Evolutionary conservation across 2,797 vertebrate species (phyloP), one percentile per base, ranked within the genome.

Genomic region (Lepus oiostolus): DNA sequence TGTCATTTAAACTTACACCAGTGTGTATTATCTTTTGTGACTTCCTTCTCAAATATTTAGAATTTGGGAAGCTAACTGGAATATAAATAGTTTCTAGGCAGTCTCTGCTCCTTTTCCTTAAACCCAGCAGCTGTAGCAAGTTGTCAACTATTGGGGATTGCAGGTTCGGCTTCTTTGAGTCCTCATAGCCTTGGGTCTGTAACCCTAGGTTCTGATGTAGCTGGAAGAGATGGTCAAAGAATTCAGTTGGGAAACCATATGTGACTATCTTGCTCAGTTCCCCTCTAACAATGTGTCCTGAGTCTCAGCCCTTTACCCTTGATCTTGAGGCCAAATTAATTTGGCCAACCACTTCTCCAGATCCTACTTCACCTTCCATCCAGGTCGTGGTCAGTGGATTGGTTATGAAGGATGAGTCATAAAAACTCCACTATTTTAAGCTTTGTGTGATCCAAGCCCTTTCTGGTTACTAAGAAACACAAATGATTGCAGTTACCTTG

Each of bases 391-490:
- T 11, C 67, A 19, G 19, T 79, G 30, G 38, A 79, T 60, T 74
- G 21, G 74, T 50, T 84, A 12, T 80, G 82, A 90, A 94, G 52
- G 52, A 30, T 0, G 2, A 83, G 9, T 76, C 30, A 80, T 72
- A 92, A 85, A 87, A n/a, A 13, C n/a, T 16, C 5, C 85, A 67
- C 24, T 88, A 65, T 96, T 95, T 95, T 77, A 94, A 92, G 76
- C 32, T 85, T 90, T 70, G 52, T 94, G 58, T 74, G n/a, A 93
- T 92, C 38, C 26, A 50, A 91, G 88, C 16, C 16, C 6, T 76
- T 93, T 75, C 67, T 80, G 42, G 80, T 96, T 92, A 92, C 90
- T 92, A 95, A 94, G 96, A 96, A 92, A 92, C 88, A 92, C 82
- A 92, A 95, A 93, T 81, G 26, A 88, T 88, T 90, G 88, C 58